Conservation (phyloP, 2,113 vertebrate species). For the Falcunculus frontatus region DNA sequence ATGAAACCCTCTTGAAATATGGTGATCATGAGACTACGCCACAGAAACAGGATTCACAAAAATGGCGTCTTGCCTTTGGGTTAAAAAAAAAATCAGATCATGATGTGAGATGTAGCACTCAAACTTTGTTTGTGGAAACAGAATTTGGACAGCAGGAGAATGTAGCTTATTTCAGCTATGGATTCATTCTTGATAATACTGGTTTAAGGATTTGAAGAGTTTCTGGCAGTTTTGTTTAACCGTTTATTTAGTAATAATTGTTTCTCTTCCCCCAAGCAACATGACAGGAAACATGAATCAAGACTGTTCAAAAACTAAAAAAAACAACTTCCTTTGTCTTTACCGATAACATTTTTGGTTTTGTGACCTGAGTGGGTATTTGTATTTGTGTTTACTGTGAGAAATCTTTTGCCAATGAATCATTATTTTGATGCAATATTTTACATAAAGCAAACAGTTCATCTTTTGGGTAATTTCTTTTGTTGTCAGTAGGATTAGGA, state of each 20-base stretch:
- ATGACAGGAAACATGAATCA: slow-evolving; percentile 37
- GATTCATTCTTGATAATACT: background rate
- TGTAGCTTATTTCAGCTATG: background rate
- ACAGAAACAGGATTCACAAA: background rate
- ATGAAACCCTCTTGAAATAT: background rate
- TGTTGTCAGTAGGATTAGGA: background rate
- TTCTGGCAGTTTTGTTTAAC: background rate
- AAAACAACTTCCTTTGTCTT: slow-evolving; percentile 34
- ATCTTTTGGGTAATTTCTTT: background rate
- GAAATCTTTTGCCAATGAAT: slow-evolving; percentile 8
- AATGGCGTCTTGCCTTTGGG: background rate
- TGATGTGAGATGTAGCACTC: background rate
- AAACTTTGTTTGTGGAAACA: background rate
- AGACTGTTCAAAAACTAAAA: slow-evolving; percentile 5
- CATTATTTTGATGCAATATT: background rate
- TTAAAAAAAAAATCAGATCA: background rate
- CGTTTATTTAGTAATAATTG: background rate
- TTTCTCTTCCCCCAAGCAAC: background rate
- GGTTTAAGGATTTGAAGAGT: background rate
- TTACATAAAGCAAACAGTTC: background rate
- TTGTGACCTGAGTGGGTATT: background rate
- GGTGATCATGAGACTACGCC: background rate
- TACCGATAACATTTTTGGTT: background rate
- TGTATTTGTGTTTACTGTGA: background rate
- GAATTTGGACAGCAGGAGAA: background rate